Evolutionary conservation across 2,888 invertebrate genomes (phyloP).

Genomic region (Lordiphosa fenestrarum): DNA sequence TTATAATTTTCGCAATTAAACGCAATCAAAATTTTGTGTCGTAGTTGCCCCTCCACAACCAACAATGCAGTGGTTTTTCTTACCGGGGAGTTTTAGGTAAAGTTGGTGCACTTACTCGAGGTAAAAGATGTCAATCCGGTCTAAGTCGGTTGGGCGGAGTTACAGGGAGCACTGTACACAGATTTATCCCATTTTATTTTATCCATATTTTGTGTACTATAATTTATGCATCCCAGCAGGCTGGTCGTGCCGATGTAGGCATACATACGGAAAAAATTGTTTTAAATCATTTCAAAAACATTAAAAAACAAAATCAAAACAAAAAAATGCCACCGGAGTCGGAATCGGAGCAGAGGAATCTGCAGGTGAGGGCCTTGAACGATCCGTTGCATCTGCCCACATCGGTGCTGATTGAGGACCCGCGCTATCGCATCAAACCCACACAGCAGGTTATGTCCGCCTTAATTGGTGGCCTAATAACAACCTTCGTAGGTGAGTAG

Average conservation of each 20-base stretch:
- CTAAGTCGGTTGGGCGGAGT: no score
- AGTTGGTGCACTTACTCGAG: no score
- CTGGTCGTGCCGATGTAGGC: no score
- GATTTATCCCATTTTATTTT: no score
- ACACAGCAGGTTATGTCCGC: constrained; percentile 71
- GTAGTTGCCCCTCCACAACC: constrained; percentile 34
- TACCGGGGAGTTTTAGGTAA: neutral
- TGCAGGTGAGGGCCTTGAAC: neutral
- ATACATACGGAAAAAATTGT: neutral
- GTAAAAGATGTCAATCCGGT: no score
- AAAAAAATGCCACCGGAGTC: constrained; percentile 31
- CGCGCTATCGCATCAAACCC: constrained; percentile 84
- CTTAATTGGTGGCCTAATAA: constrained; percentile 89
- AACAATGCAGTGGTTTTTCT: constrained; percentile 15
- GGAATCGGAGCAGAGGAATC: constrained; percentile 3
- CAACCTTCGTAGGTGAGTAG: constrained; percentile 89
- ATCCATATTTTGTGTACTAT: no score
- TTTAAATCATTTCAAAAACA: neutral
- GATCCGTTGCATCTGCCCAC: constrained; percentile 32
- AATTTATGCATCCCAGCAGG: no score
- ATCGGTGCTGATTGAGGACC: constrained; percentile 83
- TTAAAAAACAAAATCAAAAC: neutral
- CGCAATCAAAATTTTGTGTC: constrained; percentile 60
- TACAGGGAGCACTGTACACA: no score
- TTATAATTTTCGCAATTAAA: constrained; percentile 72